phyloP scores from a whole-genome alignment of 2,797 vertebrate species.

The Phrynocephalus guinanensis region DNA sequence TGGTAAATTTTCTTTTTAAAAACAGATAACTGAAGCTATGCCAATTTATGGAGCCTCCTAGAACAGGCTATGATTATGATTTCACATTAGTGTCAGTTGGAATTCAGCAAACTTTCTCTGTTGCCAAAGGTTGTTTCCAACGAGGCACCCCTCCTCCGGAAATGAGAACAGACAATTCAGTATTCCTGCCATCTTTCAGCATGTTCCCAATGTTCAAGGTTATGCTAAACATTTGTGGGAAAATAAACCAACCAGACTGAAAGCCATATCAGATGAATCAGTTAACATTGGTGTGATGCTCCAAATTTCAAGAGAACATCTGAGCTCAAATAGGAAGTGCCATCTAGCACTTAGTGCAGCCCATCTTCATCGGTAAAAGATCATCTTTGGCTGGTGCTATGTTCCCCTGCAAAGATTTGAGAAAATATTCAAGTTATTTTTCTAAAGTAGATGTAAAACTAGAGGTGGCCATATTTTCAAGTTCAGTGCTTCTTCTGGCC shows the following conservation, averaged over 20 bases:
- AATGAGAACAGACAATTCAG: background rate
- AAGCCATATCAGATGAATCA: background rate
- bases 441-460: no score
- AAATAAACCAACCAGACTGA: background rate
- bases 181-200: background rate
- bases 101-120: background rate
- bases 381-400: no score
- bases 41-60: background rate
- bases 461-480: no score
- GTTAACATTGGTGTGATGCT: no score
- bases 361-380: no score
- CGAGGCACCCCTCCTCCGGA: background rate
- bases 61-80: background rate
- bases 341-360: no score
- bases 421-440: no score
- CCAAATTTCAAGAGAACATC: no score
- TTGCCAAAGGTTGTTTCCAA: background rate
- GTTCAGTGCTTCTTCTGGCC: no score
- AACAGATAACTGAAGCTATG: slow-evolving; percentile 7
- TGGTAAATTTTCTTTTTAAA: slow-evolving; percentile 11
- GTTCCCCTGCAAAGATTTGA: no score
- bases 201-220: background rate
- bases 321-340: no score
- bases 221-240: background rate
- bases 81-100: background rate